Percentiles rank a stretch among this genome's conserved stretches.
Evolutionary conservation across 2,888 invertebrate genomes (phyloP).

Genomic region (Sminthurides aquaticus): DNA sequence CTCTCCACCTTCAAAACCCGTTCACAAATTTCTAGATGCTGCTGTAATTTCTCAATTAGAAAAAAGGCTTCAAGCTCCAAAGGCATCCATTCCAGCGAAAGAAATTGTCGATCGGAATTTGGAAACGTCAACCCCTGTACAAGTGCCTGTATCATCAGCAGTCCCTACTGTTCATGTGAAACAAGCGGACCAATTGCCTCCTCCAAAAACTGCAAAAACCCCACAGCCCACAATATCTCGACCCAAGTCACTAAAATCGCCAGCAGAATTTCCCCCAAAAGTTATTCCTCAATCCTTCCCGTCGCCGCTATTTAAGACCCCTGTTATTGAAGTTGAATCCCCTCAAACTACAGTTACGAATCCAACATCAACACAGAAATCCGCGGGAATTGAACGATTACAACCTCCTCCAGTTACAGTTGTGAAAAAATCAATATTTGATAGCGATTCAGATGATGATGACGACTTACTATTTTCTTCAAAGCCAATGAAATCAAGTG

Average conservation of each 20-base stretch:
- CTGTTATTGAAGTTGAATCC: no score
- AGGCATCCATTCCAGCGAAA: neutral
- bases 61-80: neutral
- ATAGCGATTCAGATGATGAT: conserved; percentile 7
- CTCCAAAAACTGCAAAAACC: no score
- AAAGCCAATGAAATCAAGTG: neutral
- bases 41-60: neutral
- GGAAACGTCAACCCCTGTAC: no score
- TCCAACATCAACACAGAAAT: neutral
- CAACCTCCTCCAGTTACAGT: neutral
- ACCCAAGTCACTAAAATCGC: no score
- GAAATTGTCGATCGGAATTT: neutral
- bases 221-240: no score
- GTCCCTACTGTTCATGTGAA: no score
- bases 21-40: neutral
- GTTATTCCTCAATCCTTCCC: no score
- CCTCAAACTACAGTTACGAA: neutral
- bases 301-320: no score
- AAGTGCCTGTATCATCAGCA: no score
- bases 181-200: no score
- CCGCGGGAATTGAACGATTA: conserved; percentile 1
- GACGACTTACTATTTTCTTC: neutral
- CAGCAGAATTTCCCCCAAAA: no score
- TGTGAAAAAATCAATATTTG: conserved; percentile 8
- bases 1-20: neutral